Conservation (phyloP, 23 tunicate genomes). For the Oikopleura dioica region DNA sequence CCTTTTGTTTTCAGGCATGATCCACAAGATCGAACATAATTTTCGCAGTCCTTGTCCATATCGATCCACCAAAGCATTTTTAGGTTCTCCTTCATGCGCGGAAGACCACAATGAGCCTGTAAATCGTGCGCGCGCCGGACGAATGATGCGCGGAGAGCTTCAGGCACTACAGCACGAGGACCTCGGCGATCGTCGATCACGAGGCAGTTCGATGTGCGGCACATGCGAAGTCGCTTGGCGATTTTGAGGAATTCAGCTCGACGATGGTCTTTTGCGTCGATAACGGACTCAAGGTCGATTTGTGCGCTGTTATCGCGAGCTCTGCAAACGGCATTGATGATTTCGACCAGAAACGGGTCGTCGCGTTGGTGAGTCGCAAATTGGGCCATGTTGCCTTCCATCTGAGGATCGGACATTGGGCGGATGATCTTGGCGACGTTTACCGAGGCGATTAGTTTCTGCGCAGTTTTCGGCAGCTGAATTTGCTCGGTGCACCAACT, state of each 20-base stretch:
- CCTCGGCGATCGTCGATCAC: neutral
- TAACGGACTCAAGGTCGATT: too few species aligned
- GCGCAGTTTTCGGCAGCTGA: too few species aligned
- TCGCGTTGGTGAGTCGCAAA: neutral
- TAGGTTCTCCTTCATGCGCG: neutral
- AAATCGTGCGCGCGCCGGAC: neutral
- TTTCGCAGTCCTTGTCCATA: neutral
- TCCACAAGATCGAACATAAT: neutral
- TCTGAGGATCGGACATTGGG: neutral
- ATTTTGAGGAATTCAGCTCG: neutral
- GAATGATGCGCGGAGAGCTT: neutral
- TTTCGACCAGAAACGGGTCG: neutral
- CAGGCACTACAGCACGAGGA: neutral
- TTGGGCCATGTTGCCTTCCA: neutral
- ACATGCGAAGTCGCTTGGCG: neutral
- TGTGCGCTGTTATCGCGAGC: too few species aligned
- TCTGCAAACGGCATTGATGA: neutral
- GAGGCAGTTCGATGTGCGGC: neutral
- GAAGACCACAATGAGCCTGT: neutral
- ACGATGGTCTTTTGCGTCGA: too few species aligned
- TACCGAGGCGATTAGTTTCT: too few species aligned
- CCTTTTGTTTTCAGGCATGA: neutral
- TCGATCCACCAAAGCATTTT: neutral
- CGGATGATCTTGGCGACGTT: too few species aligned
- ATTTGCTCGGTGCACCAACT: neutral